Evolutionary conservation across 2,888 invertebrate species (phyloP).

Genomic region (Callyntrura sp.): DNA sequence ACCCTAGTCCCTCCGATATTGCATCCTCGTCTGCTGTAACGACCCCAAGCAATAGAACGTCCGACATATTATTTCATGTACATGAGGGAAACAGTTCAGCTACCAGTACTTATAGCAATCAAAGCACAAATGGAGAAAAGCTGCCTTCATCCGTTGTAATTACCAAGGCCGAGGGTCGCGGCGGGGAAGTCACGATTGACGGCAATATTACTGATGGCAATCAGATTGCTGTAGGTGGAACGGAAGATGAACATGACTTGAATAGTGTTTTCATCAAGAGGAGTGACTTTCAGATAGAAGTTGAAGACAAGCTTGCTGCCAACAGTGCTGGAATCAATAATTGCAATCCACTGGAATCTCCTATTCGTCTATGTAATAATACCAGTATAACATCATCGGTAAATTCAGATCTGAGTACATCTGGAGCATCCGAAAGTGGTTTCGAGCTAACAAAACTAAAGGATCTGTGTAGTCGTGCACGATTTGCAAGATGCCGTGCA

Average conservation of each 20-base stretch:
- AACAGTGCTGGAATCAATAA: neutral
- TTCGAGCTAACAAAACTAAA: conserved; percentile 88
- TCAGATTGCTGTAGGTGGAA: neutral
- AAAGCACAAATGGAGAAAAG: conserved; percentile 60
- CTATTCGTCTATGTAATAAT: neutral
- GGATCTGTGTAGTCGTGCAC: conserved; percentile 89
- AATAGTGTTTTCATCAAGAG: conserved; percentile 67
- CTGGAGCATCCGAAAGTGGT: conserved; percentile 81
- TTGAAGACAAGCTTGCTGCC: conserved; percentile 1
- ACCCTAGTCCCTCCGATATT: neutral
- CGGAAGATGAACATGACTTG: conserved; percentile 6
- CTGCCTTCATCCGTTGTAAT: conserved; percentile 3
- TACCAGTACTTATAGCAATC: conserved; percentile 14
- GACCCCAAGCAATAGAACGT: conserved; percentile 65
- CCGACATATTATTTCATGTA: neutral
- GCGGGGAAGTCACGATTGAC: neutral
- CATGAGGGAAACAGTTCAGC: conserved; percentile 18
- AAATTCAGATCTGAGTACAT: conserved; percentile 62
- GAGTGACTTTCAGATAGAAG: conserved; percentile 54
- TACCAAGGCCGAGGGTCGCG: conserved; percentile 47
- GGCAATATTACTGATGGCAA: neutral
- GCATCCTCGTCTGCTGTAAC: conserved; percentile 45
- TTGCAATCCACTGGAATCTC: neutral
- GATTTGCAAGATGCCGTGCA: conserved; percentile 91
- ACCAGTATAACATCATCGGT: conserved; percentile 56